These are phyloP conservation scores for Cyanocitta stelleri DNA, from an alignment of 2,113 vertebrate species.

Conservation along the genomic window DNA sequence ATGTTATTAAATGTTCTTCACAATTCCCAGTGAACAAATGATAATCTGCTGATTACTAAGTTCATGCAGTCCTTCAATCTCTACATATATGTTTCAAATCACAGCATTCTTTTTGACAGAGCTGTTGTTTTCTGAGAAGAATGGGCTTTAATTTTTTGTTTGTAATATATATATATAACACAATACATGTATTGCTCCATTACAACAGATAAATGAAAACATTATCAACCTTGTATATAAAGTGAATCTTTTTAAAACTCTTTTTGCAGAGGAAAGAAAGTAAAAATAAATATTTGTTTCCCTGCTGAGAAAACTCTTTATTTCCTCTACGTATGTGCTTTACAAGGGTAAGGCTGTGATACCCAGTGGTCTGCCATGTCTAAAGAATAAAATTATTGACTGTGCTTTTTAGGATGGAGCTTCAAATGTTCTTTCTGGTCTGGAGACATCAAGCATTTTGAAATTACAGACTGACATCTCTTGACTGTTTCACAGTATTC, in stretches of 20 bases:
- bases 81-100: not conserved
- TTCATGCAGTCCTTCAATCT: not conserved
- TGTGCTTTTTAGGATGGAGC: not conserved
- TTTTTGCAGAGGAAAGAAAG: not conserved
- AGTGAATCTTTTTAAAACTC: not conserved
- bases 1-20: not conserved
- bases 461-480: not conserved
- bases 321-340: not conserved
- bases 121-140: not conserved
- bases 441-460: not conserved
- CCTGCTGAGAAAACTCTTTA: not conserved
- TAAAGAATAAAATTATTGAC: not conserved
- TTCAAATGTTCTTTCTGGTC: not conserved
- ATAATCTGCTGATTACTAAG: not conserved
- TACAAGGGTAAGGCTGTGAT: not conserved
- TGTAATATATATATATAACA: not conserved
- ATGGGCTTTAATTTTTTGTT: not conserved
- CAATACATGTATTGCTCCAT: not conserved
- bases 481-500: not conserved
- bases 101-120: not conserved
- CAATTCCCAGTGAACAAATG: not conserved
- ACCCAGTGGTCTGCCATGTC: not conserved
- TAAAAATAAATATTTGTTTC: not conserved
- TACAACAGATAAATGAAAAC: not conserved
- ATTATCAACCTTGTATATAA: not conserved